Evolutionary conservation across 2,113 vertebrate species (phyloP), one percentile per base, ranked within the genome.

Genomic region (Platichthys stellatus): DNA sequence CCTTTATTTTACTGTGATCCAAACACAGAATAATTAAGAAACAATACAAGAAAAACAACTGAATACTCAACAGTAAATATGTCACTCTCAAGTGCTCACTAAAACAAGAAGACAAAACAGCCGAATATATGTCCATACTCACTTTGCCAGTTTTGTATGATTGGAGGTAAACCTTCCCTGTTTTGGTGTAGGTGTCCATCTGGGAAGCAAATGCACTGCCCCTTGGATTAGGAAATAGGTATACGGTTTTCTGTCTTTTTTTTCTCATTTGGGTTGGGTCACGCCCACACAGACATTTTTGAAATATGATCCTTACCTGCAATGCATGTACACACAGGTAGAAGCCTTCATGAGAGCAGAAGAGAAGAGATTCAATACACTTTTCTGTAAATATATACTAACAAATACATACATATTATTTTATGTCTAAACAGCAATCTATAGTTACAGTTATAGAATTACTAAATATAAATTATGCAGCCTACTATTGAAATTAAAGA

Each of bases 81-180:
- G 1, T 47, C 14, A 11, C 12, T 40, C 38, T 40, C 10, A 47
- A 47, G 45, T 4, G 14, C 45, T 47, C 45, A 53, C 53, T 56
- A 23, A 8, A 23, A 21, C 53, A 56, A 40, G 9, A 40, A 11
- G 10, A 10, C 38, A 40, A 40, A 40, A 49, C 40, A 53, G 23
- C 5, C 7, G 13, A 15, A 18, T 35, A 24, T 5, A 26, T 28
- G 4, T 35, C 11, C 17, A 31, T 56, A 87, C 93, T 93, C 79
- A 95, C 94, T 83, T 93, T 92, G 0, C 85, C 91, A 60, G 85
- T 28, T 87, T 91, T 94, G 61, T 70, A 91, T 2, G 87, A 88
- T 67, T 86, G 93, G 18, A 94, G 85, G 61, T 88, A 93, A 71
- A 91, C 92, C 31, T 89, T 84, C 74, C 93, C 94, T 59, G 83